Conservation (phyloP, 2,113 vertebrate genomes). For the Bagarius yarrelli region DNA sequence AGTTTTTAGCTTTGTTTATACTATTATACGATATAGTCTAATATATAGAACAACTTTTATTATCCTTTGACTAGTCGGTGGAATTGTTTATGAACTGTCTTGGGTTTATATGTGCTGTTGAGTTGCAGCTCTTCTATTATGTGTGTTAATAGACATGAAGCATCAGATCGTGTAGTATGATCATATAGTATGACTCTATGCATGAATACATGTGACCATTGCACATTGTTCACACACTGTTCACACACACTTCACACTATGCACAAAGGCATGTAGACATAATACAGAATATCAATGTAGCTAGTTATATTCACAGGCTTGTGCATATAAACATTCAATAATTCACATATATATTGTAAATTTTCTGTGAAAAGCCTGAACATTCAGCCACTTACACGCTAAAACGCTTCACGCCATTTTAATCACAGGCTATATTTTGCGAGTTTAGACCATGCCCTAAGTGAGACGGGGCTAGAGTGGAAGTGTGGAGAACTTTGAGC, state of each 20-base stretch:
- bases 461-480: neutral
- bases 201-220: constrained; percentile 36
- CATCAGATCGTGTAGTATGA: constrained; percentile 35
- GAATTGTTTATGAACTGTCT: constrained; percentile 44
- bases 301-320: constrained; percentile 28
- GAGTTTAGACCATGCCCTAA: neutral
- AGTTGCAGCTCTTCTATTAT: constrained; percentile 42
- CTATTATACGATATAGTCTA: constrained; percentile 49
- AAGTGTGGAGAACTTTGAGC: neutral
- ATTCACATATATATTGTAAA: constrained; percentile 2
- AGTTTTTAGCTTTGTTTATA: constrained; percentile 3
- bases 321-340: constrained; percentile 27
- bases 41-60: constrained; percentile 56
- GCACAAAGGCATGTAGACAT: constrained; percentile 54
- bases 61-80: constrained; percentile 58
- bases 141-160: neutral
- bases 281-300: constrained; percentile 31
- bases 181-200: constrained; percentile 33
- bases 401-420: too few relatives aligned
- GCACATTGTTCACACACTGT: constrained; percentile 34
- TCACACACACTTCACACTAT: constrained; percentile 38
- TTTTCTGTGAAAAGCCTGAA: neutral
- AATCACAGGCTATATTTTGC: neutral
- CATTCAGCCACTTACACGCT: too few relatives aligned
- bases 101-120: constrained; percentile 2